A percentile compares a stretch with the other conserved stretches of the same genome.
Evolutionary conservation across 2,113 vertebrate species (phyloP).

Genomic region (Rostratula benghalensis): DNA sequence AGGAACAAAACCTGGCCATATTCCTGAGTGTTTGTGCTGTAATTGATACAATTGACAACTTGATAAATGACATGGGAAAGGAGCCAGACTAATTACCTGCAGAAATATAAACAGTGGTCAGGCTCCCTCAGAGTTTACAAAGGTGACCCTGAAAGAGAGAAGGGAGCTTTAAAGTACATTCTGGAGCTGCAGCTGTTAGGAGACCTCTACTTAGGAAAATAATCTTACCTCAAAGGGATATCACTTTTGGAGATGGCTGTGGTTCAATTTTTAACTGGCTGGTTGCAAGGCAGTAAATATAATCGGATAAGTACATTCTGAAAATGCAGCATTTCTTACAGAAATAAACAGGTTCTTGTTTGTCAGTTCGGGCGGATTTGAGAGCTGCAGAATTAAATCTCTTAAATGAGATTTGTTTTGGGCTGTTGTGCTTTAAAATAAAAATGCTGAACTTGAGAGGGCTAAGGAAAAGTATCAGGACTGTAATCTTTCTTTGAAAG

Average conservation of each 20-base stretch:
- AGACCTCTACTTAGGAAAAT: slow-evolving; percentile 34
- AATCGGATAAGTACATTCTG: not conserved
- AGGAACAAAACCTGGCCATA: not conserved
- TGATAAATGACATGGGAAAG: slow-evolving; percentile 43
- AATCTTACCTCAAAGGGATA: slow-evolving; percentile 56
- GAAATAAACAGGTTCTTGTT: not conserved
- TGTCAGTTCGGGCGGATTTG: not conserved
- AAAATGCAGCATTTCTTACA: not conserved
- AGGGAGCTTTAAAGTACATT: slow-evolving; percentile 21
- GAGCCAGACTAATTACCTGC: slow-evolving; percentile 58
- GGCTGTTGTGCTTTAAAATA: not conserved
- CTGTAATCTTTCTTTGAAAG: not conserved
- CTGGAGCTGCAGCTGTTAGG: slow-evolving; percentile 52
- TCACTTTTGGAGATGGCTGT: not conserved
- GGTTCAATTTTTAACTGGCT: not conserved
- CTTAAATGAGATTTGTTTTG: slow-evolving; percentile 12
- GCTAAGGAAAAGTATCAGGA: not conserved
- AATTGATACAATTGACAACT: slow-evolving; percentile 57
- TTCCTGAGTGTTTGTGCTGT: not conserved
- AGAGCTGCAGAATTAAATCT: not conserved
- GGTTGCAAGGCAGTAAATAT: not conserved
- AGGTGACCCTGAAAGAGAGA: slow-evolving; percentile 63
- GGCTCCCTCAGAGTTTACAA: slow-evolving; percentile 5
- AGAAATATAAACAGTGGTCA: slow-evolving; percentile 36
- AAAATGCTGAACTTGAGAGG: not conserved